Conservation (phyloP, 2,113 vertebrate species). For the Tympanuchus pallidicinctus region DNA sequence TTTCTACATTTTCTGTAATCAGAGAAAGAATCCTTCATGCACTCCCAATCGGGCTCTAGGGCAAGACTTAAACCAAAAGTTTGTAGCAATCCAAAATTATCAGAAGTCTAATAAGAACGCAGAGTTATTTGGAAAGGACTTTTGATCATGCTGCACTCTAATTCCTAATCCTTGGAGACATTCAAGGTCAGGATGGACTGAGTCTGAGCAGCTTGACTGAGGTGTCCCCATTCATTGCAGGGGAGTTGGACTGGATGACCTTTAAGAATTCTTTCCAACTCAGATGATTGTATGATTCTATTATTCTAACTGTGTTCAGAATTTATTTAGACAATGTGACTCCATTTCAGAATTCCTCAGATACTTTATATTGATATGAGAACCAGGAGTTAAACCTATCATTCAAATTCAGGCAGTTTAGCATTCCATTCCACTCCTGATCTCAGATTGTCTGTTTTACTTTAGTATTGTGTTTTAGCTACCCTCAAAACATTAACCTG, state of each 20-base stretch:
- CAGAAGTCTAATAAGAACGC: neutral
- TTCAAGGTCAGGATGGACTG: too few relatives aligned
- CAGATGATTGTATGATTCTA: too few relatives aligned
- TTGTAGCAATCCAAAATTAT: neutral
- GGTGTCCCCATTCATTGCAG: too few relatives aligned
- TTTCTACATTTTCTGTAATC: neutral
- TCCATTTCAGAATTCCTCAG: neutral
- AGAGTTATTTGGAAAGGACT: neutral
- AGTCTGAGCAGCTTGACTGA: too few relatives aligned
- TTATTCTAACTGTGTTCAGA: neutral
- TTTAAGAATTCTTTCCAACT: too few relatives aligned
- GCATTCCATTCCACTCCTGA: neutral
- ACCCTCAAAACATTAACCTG: neutral
- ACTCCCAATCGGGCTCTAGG: neutral
- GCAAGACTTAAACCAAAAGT: neutral
- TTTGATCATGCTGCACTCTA: neutral
- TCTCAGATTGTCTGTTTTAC: neutral
- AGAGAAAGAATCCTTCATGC: neutral
- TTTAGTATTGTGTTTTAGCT: neutral
- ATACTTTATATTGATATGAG: neutral
- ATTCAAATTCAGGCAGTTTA: neutral
- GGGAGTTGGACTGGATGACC: too few relatives aligned
- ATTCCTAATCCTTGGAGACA: neutral
- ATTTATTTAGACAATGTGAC: neutral
- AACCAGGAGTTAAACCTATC: neutral